Evolutionary conservation across 2,797 vertebrate genomes (phyloP), one percentile per base, ranked within the genome.

Genomic region (Lepilemur ruficaudatus): DNA sequence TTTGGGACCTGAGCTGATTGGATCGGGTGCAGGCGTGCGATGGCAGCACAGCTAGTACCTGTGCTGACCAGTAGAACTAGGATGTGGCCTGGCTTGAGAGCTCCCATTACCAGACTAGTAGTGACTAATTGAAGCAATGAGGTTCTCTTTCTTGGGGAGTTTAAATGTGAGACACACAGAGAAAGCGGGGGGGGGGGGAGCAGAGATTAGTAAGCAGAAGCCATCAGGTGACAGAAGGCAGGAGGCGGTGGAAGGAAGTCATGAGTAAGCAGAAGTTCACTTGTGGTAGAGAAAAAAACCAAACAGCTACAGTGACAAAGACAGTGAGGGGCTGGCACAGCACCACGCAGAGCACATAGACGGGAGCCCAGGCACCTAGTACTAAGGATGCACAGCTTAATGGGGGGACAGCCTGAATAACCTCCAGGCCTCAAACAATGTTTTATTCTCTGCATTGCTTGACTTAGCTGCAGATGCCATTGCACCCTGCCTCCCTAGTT

Each of bases 181-280:
- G 75, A 61, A 75, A 84, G 22, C 14, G 4, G n/a, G 0, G 0
- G 28, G 17, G 28, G 0, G 0, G 28, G n/a, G 22, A 80, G 84
- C 22, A 87, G 75, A 87, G 87, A 76, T 52, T 14, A 75, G 48
- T 86, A 41, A 82, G 38, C 89, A 32, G 63, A 94, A 92, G 55
- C 38, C 41, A 35, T 28, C 61, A 70, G 55, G n/a, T 72, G 38
- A 88, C 23, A 88, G 52, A 41, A 81, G 41, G 46, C 32, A 48
- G 0, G 13, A 78, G 55, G 38, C 22, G 3, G 10, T 43, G 20
- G 57, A 72, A 73, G 72, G 57, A 65, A 73, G 72, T 57, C 22
- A 52, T 15, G n/a, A 48, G 67, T 48, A 79, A 84, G 67, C 43
- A 70, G 70, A 41, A 46, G 69, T 41, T 73, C 41, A 46, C 7